Evolutionary conservation across 2,888 invertebrate genomes (phyloP).

Genomic region (Tyria jacobaeae): DNA sequence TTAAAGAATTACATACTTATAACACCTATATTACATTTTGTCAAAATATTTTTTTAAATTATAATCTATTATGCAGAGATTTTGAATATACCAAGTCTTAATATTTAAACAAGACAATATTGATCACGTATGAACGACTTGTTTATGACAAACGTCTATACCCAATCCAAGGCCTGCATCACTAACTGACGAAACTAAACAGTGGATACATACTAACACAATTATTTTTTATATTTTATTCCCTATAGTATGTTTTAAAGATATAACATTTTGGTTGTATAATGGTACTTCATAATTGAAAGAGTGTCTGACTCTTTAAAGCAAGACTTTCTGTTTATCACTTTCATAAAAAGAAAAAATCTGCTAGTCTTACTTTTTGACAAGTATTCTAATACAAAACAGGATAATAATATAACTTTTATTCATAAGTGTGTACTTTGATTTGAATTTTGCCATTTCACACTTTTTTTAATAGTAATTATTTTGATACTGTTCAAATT

Average conservation of each 20-base stretch:
- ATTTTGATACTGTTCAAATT: neutral
- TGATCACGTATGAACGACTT: neutral
- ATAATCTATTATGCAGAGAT: constrained; percentile 1
- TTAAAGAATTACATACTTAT: too few species aligned
- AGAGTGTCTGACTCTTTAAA: neutral
- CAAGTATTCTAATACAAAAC: neutral
- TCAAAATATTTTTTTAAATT: neutral
- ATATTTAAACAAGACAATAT: constrained; percentile 7
- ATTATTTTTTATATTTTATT: neutral
- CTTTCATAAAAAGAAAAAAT: neutral
- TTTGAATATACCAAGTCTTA: neutral
- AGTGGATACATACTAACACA: neutral
- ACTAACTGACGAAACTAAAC: constrained; percentile 12
- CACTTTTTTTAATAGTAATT: neutral
- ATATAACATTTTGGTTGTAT: too few species aligned
- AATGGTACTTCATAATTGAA: too few species aligned
- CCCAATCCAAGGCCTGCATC: constrained; percentile 28
- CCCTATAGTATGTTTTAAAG: too few species aligned
- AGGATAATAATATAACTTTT: neutral
- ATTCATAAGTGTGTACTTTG: neutral
- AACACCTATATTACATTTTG: neutral
- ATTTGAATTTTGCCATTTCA: too few species aligned
- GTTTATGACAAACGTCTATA: constrained; percentile 28
- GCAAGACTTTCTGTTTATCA: neutral
- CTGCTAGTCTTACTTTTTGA: neutral